A percentile compares a stretch with the other conserved stretches of the same genome.
Evolutionary conservation across 2,113 vertebrate genomes (phyloP).

Genomic region (Ammospiza caudacuta): DNA sequence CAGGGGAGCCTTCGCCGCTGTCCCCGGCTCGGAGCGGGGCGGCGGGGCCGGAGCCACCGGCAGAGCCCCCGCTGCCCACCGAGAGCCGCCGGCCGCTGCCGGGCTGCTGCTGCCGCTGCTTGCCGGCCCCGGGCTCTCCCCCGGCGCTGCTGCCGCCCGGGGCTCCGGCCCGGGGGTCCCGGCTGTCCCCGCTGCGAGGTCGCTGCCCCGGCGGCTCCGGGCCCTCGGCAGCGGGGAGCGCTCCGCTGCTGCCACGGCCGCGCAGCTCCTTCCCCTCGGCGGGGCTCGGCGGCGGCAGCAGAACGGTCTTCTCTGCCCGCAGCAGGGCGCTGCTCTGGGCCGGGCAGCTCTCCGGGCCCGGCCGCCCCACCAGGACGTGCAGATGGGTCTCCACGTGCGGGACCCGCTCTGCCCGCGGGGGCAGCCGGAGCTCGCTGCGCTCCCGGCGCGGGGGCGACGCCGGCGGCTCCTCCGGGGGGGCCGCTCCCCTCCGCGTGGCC

Average conservation of each 20-base stretch:
- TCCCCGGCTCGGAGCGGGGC: neutral
- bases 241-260: rapidly evolving
- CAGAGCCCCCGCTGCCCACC: neutral
- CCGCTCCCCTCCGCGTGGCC: neutral
- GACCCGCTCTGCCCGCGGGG: neutral
- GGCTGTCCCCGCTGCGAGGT: rapidly evolving
- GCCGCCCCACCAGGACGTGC: constrained; percentile 41
- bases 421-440: constrained; percentile 49
- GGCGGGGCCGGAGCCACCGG: neutral
- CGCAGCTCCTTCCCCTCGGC: neutral
- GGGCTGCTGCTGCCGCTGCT: neutral
- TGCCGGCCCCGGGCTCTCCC: rapidly evolving
- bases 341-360: neutral
- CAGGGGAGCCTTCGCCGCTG: neutral
- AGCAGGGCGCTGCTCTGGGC: neutral
- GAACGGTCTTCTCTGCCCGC: neutral
- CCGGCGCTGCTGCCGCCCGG: neutral
- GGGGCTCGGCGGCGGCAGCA: neutral
- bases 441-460: neutral
- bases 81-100: neutral
- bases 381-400: constrained; percentile 38
- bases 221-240: neutral
- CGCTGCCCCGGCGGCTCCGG: neutral
- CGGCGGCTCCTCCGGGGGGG: neutral
- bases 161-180: neutral